A percentile compares a stretch with the other conserved stretches of the same genome.
Conservation (phyloP, 2,888 invertebrate genomes). For the Fabriciana adippe region DNA sequence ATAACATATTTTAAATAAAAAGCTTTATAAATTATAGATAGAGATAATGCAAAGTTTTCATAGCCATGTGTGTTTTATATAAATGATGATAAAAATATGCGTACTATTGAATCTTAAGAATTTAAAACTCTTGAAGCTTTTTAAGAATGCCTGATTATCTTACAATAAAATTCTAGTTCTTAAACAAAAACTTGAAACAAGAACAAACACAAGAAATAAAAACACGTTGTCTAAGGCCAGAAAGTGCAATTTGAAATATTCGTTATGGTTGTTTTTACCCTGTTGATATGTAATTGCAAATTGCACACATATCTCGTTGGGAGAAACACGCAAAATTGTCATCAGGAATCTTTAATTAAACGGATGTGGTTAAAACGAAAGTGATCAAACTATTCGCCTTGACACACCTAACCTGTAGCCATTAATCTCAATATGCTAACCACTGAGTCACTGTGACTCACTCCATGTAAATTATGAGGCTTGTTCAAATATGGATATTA, state of each 20-base stretch:
- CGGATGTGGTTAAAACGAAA: conserved; percentile 26
- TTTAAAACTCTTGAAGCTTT: too few relatives aligned
- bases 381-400: conserved; percentile 30
- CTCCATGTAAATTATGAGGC: conserved; percentile 14
- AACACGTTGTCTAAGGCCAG: too few relatives aligned
- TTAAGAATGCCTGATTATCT: too few relatives aligned
- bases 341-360: conserved; percentile 16
- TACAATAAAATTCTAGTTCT: too few relatives aligned
- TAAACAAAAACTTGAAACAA: too few relatives aligned
- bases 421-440: conserved; percentile 70
- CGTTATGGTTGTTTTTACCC: conserved; percentile 1
- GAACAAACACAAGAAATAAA: too few relatives aligned
- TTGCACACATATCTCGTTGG: conserved; percentile 6
- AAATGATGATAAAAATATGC: too few relatives aligned
- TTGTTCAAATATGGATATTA: conserved; percentile 21
- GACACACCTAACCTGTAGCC: conserved; percentile 40
- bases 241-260: background rate
- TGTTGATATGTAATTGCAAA: conserved; percentile 13
- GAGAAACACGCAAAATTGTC: conserved; percentile 11
- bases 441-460: conserved; percentile 60
- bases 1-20: background rate
- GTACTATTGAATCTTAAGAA: too few relatives aligned
- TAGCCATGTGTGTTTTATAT: background rate
- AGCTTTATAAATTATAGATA: background rate
- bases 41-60: background rate